These are phyloP conservation scores for Regulus satrapa DNA, from an alignment of 2,113 vertebrate genomes.

Conservation along the genomic window DNA sequence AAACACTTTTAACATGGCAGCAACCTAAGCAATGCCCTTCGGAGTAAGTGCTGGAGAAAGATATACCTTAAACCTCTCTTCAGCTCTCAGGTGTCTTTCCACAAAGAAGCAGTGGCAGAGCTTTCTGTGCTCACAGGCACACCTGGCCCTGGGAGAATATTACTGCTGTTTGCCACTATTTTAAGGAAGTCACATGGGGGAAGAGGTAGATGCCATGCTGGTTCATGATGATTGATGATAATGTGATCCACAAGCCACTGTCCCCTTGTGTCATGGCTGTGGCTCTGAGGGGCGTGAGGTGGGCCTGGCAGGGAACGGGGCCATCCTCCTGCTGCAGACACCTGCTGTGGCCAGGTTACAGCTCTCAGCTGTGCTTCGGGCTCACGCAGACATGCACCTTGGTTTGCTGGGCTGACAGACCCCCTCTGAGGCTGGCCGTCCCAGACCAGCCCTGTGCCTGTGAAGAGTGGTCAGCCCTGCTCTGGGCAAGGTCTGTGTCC, in stretches of 20 bases:
- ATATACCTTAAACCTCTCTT: neutral
- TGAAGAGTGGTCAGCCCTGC: neutral
- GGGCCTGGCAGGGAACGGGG: rapidly evolving
- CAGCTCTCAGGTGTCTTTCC: neutral
- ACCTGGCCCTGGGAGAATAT: neutral
- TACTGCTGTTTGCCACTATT: neutral
- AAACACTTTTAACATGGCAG: neutral
- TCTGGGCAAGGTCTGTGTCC: neutral
- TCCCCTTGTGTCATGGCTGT: rapidly evolving
- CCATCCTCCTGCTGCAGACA: rapidly evolving
- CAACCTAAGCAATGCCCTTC: neutral
- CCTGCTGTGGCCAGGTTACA: rapidly evolving
- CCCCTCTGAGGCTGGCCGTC: neutral
- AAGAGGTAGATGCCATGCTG: rapidly evolving
- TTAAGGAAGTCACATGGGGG: neutral
- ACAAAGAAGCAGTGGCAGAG: neutral
- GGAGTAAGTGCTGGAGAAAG: neutral
- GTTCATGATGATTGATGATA: too few relatives aligned
- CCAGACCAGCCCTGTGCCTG: neutral
- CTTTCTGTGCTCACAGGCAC: neutral
- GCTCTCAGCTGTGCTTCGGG: neutral
- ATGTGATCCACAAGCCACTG: rapidly evolving
- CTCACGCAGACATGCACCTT: neutral
- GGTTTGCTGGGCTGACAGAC: neutral
- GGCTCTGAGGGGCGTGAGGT: rapidly evolving